phyloP scores from a whole-genome alignment of 2,113 vertebrate species.

The Melanerpes formicivorus region DNA sequence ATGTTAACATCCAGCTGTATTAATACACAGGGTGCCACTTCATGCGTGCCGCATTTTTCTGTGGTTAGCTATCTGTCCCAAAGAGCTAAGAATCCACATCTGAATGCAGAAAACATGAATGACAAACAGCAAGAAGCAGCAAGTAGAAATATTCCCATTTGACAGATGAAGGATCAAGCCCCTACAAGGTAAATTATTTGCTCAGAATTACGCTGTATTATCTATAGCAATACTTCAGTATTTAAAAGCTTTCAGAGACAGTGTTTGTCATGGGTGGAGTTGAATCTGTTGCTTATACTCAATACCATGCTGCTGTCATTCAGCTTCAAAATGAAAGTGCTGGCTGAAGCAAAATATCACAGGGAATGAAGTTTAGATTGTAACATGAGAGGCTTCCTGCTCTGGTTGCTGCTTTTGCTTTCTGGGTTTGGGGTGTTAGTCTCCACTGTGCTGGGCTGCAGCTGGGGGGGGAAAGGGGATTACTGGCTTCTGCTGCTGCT shows the following conservation, averaged over 20 bases:
- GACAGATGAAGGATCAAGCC: background rate
- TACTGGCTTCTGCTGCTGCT: too few relatives aligned
- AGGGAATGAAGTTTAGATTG: too few relatives aligned
- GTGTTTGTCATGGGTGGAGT: too few relatives aligned
- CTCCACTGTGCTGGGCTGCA: too few relatives aligned
- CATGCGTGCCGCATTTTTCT: rapidly evolving
- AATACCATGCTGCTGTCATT: too few relatives aligned
- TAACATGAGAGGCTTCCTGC: too few relatives aligned
- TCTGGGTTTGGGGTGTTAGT: too few relatives aligned
- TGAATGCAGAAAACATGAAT: background rate
- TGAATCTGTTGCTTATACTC: too few relatives aligned
- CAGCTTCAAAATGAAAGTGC: too few relatives aligned
- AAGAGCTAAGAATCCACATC: background rate
- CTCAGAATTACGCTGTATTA: background rate
- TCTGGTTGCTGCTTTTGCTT: too few relatives aligned
- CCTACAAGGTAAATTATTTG: background rate
- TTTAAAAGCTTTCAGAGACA: background rate
- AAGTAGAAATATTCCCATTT: background rate
- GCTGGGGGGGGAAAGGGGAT: too few relatives aligned
- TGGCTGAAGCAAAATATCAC: too few relatives aligned
- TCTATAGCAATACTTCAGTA: background rate
- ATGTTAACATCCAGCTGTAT: background rate
- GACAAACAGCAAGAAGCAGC: background rate
- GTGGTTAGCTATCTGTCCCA: background rate
- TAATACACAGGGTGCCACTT: background rate